Conservation (phyloP, 2,113 vertebrate genomes). For the Sisor rabdophorus region DNA sequence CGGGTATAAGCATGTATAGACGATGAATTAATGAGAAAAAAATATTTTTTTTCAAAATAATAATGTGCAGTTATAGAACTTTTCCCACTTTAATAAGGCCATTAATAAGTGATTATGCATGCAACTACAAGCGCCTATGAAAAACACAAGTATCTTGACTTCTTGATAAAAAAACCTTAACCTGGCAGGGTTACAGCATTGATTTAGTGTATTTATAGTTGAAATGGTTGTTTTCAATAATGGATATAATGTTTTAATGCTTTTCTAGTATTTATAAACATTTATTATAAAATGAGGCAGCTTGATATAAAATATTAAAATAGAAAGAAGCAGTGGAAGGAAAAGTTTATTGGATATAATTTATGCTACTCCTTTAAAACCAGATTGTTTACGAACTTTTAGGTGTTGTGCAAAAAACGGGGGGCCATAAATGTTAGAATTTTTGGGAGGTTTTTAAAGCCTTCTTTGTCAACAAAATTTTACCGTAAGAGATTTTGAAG, state of each 20-base stretch:
- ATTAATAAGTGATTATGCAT: background rate
- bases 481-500: background rate
- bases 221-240: too few relatives aligned
- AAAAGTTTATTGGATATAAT: slow-evolving; percentile 74
- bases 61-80: background rate
- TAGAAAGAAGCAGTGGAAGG: slow-evolving; percentile 63
- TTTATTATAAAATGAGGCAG: too few relatives aligned
- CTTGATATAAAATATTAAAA: slow-evolving; percentile 71
- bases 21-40: too few relatives aligned
- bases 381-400: background rate
- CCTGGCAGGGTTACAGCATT: too few relatives aligned
- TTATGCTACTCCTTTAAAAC: slow-evolving; percentile 68
- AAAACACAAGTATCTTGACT: too few relatives aligned
- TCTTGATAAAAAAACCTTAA: too few relatives aligned
- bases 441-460: background rate
- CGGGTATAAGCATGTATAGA: too few relatives aligned
- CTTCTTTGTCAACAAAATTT: slow-evolving; percentile 19
- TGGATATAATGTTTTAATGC: too few relatives aligned
- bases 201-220: too few relatives aligned
- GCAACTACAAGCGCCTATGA: background rate
- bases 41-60: background rate
- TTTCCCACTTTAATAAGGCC: background rate
- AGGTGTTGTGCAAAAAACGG: background rate
- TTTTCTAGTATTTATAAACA: slow-evolving; percentile 61
- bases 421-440: background rate